These are phyloP conservation scores for Tenthredo mesomela DNA, from an alignment of 2,888 invertebrate genomes.

Conservation along the genomic window DNA sequence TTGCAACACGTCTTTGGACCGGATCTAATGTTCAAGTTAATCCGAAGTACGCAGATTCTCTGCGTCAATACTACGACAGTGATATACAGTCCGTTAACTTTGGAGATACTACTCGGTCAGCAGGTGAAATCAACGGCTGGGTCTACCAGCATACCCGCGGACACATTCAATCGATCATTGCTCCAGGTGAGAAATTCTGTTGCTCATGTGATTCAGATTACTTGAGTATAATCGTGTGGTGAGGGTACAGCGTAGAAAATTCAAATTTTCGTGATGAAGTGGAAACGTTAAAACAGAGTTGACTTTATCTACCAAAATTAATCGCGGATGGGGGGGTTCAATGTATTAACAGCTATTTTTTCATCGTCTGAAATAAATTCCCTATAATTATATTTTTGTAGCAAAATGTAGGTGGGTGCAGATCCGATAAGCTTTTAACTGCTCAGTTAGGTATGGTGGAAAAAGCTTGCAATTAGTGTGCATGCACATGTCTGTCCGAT, in stretches of 20 bases:
- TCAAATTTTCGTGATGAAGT: background rate
- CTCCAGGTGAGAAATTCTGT: conserved; percentile 77
- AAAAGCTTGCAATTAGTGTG: background rate
- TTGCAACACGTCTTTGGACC: conserved; percentile 69
- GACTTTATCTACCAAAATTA: background rate
- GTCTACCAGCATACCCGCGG: conserved; percentile 80
- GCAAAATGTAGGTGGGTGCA: background rate
- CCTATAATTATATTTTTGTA: background rate
- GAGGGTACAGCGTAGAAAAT: background rate
- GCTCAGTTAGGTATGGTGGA: background rate
- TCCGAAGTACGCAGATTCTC: conserved; percentile 77
- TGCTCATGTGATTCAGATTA: background rate
- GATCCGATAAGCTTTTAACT: background rate
- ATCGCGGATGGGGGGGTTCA: background rate
- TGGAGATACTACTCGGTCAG: conserved; percentile 75
- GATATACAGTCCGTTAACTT: conserved; percentile 80
- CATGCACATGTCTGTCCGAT: background rate
- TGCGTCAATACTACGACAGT: conserved; percentile 79
- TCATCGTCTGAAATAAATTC: conserved; percentile 30
- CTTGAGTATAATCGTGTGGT: background rate
- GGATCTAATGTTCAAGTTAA: conserved; percentile 62
- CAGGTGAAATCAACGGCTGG: conserved; percentile 82
- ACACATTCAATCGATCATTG: conserved; percentile 80
- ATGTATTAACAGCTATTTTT: background rate
- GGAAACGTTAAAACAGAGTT: background rate